Conservation (phyloP, 2,113 vertebrate genomes). For the Colius striatus region DNA sequence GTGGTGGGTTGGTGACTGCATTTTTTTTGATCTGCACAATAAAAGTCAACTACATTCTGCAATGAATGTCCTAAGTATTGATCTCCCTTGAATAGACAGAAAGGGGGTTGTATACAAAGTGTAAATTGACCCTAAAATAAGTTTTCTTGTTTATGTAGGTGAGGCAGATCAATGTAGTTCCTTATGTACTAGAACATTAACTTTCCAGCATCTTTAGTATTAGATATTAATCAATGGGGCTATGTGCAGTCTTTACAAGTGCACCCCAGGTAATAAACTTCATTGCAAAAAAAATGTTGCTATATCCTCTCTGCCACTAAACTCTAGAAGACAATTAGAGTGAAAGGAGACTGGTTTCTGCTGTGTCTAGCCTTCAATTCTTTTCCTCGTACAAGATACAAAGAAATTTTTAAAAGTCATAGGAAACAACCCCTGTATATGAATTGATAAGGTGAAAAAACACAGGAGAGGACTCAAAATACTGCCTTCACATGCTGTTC, state of each 20-base stretch:
- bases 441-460: neutral
- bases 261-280: neutral
- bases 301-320: neutral
- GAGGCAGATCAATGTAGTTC: neutral
- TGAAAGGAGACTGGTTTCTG: neutral
- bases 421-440: rapidly evolving
- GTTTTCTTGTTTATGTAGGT: neutral
- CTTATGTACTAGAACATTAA: neutral
- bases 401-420: neutral
- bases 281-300: neutral
- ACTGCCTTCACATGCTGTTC: neutral
- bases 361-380: neutral
- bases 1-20: neutral
- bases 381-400: neutral
- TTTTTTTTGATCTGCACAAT: slow-evolving; percentile 31
- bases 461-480: neutral
- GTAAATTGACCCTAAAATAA: slow-evolving; percentile 19
- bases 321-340: neutral
- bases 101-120: neutral
- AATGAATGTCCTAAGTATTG: slow-evolving; percentile 19
- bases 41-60: slow-evolving; percentile 40
- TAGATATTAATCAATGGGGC: neutral
- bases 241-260: neutral
- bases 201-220: neutral
- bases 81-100: neutral